phyloP scores from a whole-genome alignment of 2,797 vertebrate species.

The Enteromius fasciolatus region DNA sequence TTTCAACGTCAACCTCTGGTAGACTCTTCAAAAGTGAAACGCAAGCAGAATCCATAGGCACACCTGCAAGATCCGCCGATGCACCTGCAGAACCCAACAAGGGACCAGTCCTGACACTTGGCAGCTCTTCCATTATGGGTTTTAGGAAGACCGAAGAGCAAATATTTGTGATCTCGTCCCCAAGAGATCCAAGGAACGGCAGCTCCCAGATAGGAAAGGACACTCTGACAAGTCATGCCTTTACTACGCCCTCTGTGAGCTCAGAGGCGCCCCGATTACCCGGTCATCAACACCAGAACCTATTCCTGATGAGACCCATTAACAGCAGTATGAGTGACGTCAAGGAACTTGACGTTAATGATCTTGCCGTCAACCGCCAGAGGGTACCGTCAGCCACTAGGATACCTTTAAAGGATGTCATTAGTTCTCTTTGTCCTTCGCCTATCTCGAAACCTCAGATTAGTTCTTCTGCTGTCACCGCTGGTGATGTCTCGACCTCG shows the following conservation, averaged over 20 bases:
- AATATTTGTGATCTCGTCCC: conserved; percentile 19
- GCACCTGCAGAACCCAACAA: not conserved
- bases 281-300: conserved; percentile 50
- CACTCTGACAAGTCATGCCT: not conserved
- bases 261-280: conserved; percentile 5
- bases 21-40: not conserved
- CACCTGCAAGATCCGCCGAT: not conserved
- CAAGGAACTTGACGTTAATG: conserved; percentile 55
- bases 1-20: not conserved
- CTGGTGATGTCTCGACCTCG: conserved; percentile 51
- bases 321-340: conserved; percentile 62
- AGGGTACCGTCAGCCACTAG: conserved; percentile 6
- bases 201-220: conserved; percentile 52
- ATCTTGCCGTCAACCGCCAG: conserved; percentile 30
- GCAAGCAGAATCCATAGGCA: not conserved
- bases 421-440: conserved; percentile 64
- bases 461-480: conserved; percentile 56
- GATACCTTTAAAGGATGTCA: conserved; percentile 65
- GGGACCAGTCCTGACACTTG: conserved; percentile 22
- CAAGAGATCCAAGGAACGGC: conserved; percentile 22
- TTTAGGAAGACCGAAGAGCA: conserved; percentile 47
- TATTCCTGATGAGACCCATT: conserved; percentile 63
- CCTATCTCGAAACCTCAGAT: conserved; percentile 49
- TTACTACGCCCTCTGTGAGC: not conserved
- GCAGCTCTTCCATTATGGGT: conserved; percentile 22